Conservation (phyloP, 2,888 invertebrate genomes). For the Scelioninae gen. 1 region DNA sequence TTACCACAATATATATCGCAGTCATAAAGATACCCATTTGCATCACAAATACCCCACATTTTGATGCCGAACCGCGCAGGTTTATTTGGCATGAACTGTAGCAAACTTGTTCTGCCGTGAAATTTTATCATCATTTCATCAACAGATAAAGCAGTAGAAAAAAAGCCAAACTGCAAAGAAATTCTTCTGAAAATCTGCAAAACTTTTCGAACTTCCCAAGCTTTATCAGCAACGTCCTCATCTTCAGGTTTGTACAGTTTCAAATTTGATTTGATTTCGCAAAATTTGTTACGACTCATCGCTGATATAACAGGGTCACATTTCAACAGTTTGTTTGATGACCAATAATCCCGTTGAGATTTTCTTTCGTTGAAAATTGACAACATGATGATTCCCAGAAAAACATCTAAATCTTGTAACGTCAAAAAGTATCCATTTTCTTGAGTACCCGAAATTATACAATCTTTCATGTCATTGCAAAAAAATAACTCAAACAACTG, state of each 20-base stretch:
- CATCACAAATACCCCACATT: constrained; percentile 65
- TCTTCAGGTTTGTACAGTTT: constrained; percentile 49
- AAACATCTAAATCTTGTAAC: constrained; percentile 5
- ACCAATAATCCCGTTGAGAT: constrained; percentile 35
- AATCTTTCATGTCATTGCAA: constrained; percentile 60
- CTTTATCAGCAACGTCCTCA: constrained; percentile 49
- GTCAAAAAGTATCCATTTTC: constrained; percentile 51
- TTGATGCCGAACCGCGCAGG: constrained; percentile 64
- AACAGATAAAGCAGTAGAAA: constrained; percentile 60
- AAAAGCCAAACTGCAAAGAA: constrained; percentile 56
- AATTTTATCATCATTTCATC: constrained; percentile 68
- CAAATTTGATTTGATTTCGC: constrained; percentile 53
- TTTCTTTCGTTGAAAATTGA: constrained; percentile 24
- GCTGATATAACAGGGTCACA: constrained; percentile 46
- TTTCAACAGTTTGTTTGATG: constrained; percentile 32
- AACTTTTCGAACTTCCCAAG: constrained; percentile 54
- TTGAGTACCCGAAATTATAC: constrained; percentile 56
- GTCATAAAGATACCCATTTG: constrained; percentile 61
- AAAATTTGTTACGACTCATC: constrained; percentile 59
- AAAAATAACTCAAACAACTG: constrained; percentile 68
- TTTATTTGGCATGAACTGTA: constrained; percentile 69
- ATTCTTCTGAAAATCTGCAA: constrained; percentile 55
- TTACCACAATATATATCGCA: constrained; percentile 66
- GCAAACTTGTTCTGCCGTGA: constrained; percentile 53
- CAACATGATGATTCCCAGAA: constrained; percentile 18